Conservation (phyloP, 1,140 invertebrate genomes). For the Piezodorus guildinii region DNA sequence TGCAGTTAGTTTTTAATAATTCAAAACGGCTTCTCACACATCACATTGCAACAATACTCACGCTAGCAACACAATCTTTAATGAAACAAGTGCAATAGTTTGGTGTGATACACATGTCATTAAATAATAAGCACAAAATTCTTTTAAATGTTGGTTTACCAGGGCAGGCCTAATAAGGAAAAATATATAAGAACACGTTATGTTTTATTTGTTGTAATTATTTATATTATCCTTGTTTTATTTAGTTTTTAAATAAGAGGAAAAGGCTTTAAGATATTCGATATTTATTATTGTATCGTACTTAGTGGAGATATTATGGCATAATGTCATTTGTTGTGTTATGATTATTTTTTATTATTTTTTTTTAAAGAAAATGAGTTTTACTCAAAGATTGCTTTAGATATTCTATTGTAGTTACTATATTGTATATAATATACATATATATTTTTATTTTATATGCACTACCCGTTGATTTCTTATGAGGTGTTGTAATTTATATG, state of each 20-base stretch:
- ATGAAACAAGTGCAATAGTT: background rate
- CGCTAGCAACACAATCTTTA: slow-evolving; percentile 9
- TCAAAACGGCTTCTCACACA: background rate
- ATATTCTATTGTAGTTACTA: slow-evolving; percentile 15
- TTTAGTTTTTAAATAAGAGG: slow-evolving; percentile 15
- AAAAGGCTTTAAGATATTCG: slow-evolving; percentile 17
- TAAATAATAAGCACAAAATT: slow-evolving; percentile 8
- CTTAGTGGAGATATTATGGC: background rate
- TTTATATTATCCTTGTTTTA: background rate
- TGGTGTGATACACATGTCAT: too few species aligned
- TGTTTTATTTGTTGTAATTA: background rate
- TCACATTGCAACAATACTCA: slow-evolving; percentile 6
- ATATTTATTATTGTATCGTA: slow-evolving; percentile 11
- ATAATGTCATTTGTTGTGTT: background rate
- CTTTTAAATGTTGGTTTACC: slow-evolving; percentile 1
- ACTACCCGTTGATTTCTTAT: slow-evolving; percentile 19
- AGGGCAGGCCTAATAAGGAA: slow-evolving; percentile 11
- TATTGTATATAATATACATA: slow-evolving; percentile 17
- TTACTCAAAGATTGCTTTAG: slow-evolving; percentile 12
- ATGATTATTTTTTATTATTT: background rate
- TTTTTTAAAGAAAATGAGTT: slow-evolving; percentile 14
- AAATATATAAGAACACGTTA: too few species aligned
- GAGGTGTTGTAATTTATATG: slow-evolving; percentile 21
- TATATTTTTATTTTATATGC: slow-evolving; percentile 20
- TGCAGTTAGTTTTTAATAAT: too few species aligned